These are phyloP conservation scores for Thunnus thynnus DNA, from an alignment of 2,113 vertebrate genomes.

Conservation along the genomic window DNA sequence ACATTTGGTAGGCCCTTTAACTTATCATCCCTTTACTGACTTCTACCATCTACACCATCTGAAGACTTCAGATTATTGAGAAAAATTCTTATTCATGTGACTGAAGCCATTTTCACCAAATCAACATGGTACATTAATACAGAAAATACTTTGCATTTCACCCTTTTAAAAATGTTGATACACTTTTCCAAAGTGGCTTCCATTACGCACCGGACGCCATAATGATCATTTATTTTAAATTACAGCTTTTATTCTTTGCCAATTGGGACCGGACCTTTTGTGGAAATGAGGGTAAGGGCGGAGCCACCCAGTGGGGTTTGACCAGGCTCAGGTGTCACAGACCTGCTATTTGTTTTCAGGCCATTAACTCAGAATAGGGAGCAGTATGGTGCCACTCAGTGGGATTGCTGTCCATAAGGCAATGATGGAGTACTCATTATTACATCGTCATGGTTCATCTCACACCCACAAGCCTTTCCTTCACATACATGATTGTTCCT, in stretches of 20 bases:
- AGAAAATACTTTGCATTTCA: constrained; percentile 1
- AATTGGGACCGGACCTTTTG: constrained; percentile 4
- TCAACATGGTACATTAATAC: background rate
- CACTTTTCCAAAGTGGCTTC: background rate
- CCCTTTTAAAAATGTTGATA: background rate
- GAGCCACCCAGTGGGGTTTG: constrained; percentile 44
- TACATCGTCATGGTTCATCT: constrained; percentile 48
- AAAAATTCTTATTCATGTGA: background rate
- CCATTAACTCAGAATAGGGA: constrained; percentile 74
- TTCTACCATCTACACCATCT: too few relatives aligned
- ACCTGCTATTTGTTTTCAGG: constrained; percentile 73
- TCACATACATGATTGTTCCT: background rate
- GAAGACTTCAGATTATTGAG: too few relatives aligned
- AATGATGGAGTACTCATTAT: constrained; percentile 58
- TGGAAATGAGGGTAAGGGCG: constrained; percentile 21
- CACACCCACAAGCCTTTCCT: constrained; percentile 37
- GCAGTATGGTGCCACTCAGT: constrained; percentile 67
- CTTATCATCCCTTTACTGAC: too few relatives aligned
- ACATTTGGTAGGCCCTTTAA: too few relatives aligned
- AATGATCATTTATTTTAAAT: constrained; percentile 18
- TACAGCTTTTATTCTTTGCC: background rate
- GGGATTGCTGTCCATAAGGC: constrained; percentile 58
- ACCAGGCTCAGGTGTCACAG: constrained; percentile 74
- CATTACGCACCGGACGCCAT: background rate
- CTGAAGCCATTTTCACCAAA: background rate